phyloP scores from a whole-genome alignment of 2,888 invertebrate genomes.

The Pemphredon lugubris region DNA sequence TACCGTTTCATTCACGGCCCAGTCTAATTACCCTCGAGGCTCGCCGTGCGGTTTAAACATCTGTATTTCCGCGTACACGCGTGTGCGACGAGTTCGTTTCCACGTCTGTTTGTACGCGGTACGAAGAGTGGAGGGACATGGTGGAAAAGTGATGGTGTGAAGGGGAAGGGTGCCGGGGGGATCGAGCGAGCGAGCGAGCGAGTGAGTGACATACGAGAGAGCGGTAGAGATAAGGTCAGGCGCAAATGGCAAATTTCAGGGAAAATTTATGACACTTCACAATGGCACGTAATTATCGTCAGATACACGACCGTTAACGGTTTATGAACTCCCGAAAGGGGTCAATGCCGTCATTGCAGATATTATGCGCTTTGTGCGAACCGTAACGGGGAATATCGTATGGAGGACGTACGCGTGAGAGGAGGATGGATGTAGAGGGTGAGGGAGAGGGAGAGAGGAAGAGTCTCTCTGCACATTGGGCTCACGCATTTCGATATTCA shows the following conservation, averaged over 20 bases:
- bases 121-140: neutral
- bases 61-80: neutral
- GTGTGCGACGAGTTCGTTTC: neutral
- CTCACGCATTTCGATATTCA: slow-evolving; percentile 7
- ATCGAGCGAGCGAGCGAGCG: neutral
- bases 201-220: slow-evolving; percentile 26
- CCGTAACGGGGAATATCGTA: slow-evolving; percentile 9
- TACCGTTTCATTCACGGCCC: slow-evolving; percentile 63
- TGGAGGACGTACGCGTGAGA: neutral
- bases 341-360: slow-evolving; percentile 56
- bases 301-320: slow-evolving; percentile 62
- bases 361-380: slow-evolving; percentile 27
- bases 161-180: neutral
- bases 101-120: neutral
- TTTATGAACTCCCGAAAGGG: slow-evolving; percentile 59
- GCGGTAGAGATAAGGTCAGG: slow-evolving; percentile 66
- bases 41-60: slow-evolving; percentile 61
- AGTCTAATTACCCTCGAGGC: slow-evolving; percentile 74
- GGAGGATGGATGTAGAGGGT: neutral
- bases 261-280: slow-evolving; percentile 73
- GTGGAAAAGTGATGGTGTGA: neutral
- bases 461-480: slow-evolving; percentile 11
- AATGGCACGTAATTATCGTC: slow-evolving; percentile 73
- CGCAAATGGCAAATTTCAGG: slow-evolving; percentile 72
- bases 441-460: slow-evolving; percentile 22